Evolutionary conservation across 2,797 vertebrate genomes (phyloP), one percentile per base, ranked within the genome.

Genomic region (Gobionotothen gibberifrons): DNA sequence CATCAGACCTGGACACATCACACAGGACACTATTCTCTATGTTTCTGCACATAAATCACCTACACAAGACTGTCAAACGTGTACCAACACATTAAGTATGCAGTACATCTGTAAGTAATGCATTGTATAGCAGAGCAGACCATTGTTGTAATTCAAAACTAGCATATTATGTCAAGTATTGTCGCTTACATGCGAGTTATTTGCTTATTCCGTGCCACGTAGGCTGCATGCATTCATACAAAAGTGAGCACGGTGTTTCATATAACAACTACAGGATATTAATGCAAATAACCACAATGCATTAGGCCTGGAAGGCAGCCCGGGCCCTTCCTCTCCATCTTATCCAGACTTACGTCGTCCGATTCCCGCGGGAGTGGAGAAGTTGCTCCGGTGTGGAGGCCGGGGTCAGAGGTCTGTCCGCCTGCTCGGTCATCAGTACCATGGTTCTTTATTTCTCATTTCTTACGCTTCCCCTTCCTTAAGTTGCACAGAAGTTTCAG

Each of bases 401-500:
- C 78, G 91, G 89, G 75, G 82, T 87, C 58, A 72, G 58, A 43
- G 81, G 76, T 78, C 81, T 26, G 67, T 93, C 93, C 75, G 88
- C 75, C 78, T 61, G 88, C 71, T 95, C 94, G 82, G 59, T 82
- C 91, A 92, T 89, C 84, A 89, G 76, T 1, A 89, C 93, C 92
- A 78, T 78, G 4, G 0, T 62, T 61, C 3, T 58, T 61, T 9
- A 21, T 0, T 43, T 9, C 12, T 81, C 79, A 81, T 61, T 40
- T 53, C 51, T 61, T 3, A 59, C 21, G 21, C 54, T 64, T 7
- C 32, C 63, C 54, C 13, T n/a, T 52, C 74, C 81, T 71, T 78
- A 32, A 58, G 43, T 3, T 43, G 12, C 22, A 32, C 21, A 70
- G 43, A 17, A 51, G 66, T 64, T 75, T 17, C 56, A 74, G 79